Percentiles rank a stretch among this genome's conserved stretches.
Conservation (phyloP, 2,888 invertebrate genomes). For the Anticlea derivata region DNA sequence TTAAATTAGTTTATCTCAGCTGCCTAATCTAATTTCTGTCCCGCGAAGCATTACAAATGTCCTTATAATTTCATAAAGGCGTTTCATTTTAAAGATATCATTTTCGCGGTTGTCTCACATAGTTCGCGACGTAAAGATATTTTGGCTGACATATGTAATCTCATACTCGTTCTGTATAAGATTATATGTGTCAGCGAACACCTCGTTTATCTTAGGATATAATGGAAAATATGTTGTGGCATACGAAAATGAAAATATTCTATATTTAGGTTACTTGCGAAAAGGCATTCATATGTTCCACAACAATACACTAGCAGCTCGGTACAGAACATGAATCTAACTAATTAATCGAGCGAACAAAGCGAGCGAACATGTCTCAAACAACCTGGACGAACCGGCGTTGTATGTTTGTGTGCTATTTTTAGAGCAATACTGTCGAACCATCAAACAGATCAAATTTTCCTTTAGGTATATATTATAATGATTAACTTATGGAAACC, state of each 20-base stretch:
- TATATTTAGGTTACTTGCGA: constrained; percentile 28
- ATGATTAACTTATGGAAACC: no score
- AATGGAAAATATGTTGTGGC: constrained; percentile 58
- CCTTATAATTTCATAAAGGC: constrained; percentile 23
- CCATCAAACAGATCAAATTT: no score
- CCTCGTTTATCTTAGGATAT: constrained; percentile 65
- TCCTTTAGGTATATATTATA: no score
- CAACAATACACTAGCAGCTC: no score
- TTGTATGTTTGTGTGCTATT: no score
- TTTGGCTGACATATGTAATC: constrained; percentile 70
- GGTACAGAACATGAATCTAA: no score
- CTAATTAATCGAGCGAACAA: no score
- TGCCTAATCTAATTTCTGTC: constrained; percentile 14
- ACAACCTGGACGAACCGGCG: no score
- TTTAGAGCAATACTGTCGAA: no score
- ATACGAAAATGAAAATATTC: constrained; percentile 43
- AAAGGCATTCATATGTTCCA: constrained; percentile 7
- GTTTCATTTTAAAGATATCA: constrained; percentile 27
- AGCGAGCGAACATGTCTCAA: no score
- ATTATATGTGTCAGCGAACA: constrained; percentile 71
- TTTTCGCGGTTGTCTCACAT: constrained; percentile 32
- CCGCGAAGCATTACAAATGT: constrained; percentile 17
- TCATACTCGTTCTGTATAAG: constrained; percentile 66
- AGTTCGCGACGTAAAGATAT: constrained; percentile 37
- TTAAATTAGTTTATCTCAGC: constrained; percentile 12